Percentiles rank a stretch among this genome's conserved stretches.
Evolutionary conservation across 2,113 vertebrate genomes (phyloP).

Genomic region (Ictalurus punctatus): DNA sequence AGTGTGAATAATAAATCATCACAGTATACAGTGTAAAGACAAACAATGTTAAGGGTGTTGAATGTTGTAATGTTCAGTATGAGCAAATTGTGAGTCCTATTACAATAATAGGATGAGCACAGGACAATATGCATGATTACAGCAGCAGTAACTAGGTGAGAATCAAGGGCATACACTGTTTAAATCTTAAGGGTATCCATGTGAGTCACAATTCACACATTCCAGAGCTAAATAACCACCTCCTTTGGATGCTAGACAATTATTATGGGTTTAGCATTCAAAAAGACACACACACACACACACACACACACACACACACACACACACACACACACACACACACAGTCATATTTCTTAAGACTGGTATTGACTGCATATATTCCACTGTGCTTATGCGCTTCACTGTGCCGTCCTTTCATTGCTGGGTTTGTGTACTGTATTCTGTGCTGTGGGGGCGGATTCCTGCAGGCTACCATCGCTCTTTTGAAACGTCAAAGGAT

Average conservation of each 20-base stretch:
- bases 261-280: not conserved
- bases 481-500: slow-evolving; percentile 43
- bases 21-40: not conserved
- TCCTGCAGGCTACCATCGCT: slow-evolving; percentile 31
- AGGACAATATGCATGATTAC: not conserved
- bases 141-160: not conserved
- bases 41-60: not conserved
- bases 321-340: not conserved
- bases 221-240: not conserved
- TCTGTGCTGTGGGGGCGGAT: slow-evolving; percentile 25
- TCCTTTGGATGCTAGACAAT: not conserved
- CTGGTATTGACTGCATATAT: slow-evolving; percentile 21
- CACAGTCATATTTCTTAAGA: not conserved
- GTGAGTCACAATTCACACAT: slow-evolving; percentile 16
- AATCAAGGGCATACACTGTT: not conserved
- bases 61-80: not conserved
- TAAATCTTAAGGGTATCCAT: not conserved
- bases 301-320: too few relatives aligned
- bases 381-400: not conserved
- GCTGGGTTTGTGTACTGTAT: slow-evolving; percentile 15
- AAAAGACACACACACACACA: not conserved
- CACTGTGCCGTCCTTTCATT: slow-evolving; percentile 5
- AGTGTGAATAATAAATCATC: not conserved
- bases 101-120: not conserved
- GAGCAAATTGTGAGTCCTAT: not conserved